Conservation (phyloP, 2,113 vertebrate species). For the Prunella fulvescens region DNA sequence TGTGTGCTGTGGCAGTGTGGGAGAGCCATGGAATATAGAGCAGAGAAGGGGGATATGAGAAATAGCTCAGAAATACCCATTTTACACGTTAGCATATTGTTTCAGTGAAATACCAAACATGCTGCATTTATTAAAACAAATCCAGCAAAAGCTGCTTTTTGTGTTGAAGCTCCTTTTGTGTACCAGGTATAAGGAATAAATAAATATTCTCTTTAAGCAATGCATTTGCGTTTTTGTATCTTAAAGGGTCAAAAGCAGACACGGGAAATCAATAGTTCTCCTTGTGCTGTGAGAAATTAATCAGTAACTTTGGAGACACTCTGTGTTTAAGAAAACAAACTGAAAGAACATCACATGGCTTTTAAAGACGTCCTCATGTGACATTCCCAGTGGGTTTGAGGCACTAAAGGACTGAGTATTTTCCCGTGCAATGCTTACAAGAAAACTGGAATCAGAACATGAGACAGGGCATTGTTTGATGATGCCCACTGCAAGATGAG, state of each 20-base stretch:
- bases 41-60: background rate
- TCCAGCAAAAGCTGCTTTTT: background rate
- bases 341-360: constrained; percentile 54
- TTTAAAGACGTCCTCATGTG: constrained; percentile 37
- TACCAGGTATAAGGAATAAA: background rate
- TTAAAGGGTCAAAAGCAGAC: constrained; percentile 31
- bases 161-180: background rate
- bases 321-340: constrained; percentile 46
- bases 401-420: constrained; percentile 24
- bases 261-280: constrained; percentile 46
- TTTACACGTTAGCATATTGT: background rate
- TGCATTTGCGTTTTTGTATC: constrained; percentile 53
- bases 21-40: background rate
- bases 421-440: background rate
- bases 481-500: background rate
- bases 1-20: constrained; percentile 14
- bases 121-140: background rate
- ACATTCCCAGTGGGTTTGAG: constrained; percentile 44
- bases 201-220: background rate
- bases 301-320: constrained; percentile 66
- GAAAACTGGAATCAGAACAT: background rate
- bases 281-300: constrained; percentile 50
- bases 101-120: background rate
- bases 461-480: background rate
- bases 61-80: background rate